Evolutionary conservation across 37 sponge, comb jelly and placozoan species (phyloP).

Genomic region (Agelas oroides): DNA sequence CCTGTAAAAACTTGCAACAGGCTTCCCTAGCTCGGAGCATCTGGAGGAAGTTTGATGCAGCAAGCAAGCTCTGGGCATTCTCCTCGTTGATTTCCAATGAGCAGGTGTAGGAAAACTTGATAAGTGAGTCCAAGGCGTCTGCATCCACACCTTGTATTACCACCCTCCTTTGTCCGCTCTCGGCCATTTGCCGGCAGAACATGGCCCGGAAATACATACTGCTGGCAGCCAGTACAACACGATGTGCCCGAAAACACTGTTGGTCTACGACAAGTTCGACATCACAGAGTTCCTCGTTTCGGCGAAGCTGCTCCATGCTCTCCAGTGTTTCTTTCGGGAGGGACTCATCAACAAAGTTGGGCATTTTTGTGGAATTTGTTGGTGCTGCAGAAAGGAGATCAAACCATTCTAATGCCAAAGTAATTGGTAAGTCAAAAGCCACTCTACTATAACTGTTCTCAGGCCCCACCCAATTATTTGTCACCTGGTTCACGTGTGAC

Average conservation of each 20-base stretch:
- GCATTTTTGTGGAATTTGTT: conserved; percentile 38
- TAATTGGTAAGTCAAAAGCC: no score
- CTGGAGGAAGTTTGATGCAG: conserved; percentile 85
- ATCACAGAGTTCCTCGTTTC: conserved; percentile 86
- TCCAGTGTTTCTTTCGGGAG: conserved; percentile 82
- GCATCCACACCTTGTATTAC: conserved; percentile 84
- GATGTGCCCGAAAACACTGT: conserved; percentile 74
- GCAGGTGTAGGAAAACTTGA: conserved; percentile 87
- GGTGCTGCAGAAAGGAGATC: neutral
- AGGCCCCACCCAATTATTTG: no score
- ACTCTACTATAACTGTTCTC: no score
- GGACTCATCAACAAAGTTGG: conserved; percentile 66
- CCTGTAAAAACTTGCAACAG: conserved; percentile 82
- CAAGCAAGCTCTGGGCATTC: conserved; percentile 80
- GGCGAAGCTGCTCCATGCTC: conserved; percentile 81
- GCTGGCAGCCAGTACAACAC: conserved; percentile 85
- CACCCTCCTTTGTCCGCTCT: conserved; percentile 82
- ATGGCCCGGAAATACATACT: conserved; percentile 91
- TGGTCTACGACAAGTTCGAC: conserved; percentile 79
- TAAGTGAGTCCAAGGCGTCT: conserved; percentile 72
- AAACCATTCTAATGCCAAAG: neutral
- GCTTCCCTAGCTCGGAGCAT: conserved; percentile 79
- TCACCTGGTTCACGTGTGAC: no score
- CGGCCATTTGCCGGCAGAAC: conserved; percentile 91
- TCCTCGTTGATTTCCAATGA: conserved; percentile 79